Base-by-base conservation (phyloP, 2,113 vertebrate genomes). In the Smithornis capensis region DNA sequence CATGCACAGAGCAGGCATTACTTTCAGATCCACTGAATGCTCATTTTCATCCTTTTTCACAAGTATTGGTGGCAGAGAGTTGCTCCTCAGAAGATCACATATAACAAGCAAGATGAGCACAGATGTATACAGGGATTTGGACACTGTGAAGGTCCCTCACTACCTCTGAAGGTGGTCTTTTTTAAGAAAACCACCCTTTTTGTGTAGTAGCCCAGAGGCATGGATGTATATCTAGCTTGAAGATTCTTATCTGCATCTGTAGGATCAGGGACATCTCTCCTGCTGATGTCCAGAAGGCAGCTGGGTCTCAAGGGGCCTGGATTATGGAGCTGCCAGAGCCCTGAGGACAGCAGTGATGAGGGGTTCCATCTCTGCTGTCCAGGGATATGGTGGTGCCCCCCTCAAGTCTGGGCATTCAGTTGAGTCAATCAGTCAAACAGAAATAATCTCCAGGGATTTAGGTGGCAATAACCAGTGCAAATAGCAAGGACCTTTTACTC, bases 111-210 rank as follows among this genome's bases (percentile, higher is more conserved):
- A 22, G 24, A 63, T 29, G 28, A 67, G 14, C 14, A 38, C 25
- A 68, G 60, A 25, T 23, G 6, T 10, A 14, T 8, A 14, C 0
- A 3, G 22, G 24, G 29, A 45, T 82, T 35, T 75, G 65, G 42
- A 23, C 8, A 35, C 18, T 21, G 9, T 28, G 40, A 18, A 70
- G 2, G 10, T 68, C 42, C 27, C 9, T 70, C 2, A 3, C 6
- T 14, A 19, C 17, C 22, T 12, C 59, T 27, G 60, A 85, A 89
- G 0, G 2, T 12, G 6, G 4, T 31, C 14, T n/a, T 68, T 42
- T 33, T 37, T 85, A 63, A 29, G 74, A n/a, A 0, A 1, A 14
- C 18, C 62, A 23, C 3, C 0, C 1, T 28, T 73, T 86, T 11
- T 29, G 10, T n/a, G 31, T 4, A n/a, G 10, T 10, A 52, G 24